phyloP scores from a whole-genome alignment of 2,797 vertebrate genomes.

The Periparus ater region DNA sequence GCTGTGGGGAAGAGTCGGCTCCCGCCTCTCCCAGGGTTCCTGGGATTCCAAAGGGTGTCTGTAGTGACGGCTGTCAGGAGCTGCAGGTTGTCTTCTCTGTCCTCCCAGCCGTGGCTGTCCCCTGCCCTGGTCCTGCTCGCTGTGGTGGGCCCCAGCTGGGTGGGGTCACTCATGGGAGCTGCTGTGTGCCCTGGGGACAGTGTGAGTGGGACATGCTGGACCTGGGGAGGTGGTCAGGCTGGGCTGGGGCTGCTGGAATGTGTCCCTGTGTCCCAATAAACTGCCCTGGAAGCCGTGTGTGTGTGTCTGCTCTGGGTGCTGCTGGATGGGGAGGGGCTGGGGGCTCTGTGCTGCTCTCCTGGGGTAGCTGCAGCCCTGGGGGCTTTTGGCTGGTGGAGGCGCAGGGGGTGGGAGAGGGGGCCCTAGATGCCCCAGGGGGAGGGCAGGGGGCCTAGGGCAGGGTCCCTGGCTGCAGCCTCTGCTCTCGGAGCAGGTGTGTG shows the following conservation, averaged over 20 bases:
- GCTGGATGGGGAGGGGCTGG: accelerated
- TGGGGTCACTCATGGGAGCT: not conserved
- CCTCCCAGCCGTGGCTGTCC: not conserved
- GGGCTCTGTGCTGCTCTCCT: not conserved
- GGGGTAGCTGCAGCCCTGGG: accelerated
- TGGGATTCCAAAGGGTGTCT: not conserved
- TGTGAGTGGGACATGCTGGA: accelerated
- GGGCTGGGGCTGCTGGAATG: not conserved
- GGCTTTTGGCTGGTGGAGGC: not conserved
- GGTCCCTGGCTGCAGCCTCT: not conserved
- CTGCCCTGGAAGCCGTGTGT: not conserved
- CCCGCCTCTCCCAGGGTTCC: not conserved
- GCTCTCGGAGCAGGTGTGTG: not conserved
- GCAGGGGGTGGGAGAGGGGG: not conserved
- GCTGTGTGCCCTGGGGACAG: not conserved
- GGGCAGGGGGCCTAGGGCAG: not conserved
- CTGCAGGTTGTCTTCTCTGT: not conserved
- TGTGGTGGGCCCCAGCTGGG: too few species aligned
- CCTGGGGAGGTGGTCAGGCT: not conserved
- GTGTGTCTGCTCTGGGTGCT: not conserved
- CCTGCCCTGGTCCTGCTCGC: not conserved
- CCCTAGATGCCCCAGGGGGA: not conserved
- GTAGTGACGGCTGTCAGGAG: not conserved
- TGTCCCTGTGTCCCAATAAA: slow-evolving; percentile 34
- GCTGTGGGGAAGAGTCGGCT: accelerated